Evolutionary conservation across 1,140 invertebrate genomes (phyloP).

Genomic region (Heliconius congener): DNA sequence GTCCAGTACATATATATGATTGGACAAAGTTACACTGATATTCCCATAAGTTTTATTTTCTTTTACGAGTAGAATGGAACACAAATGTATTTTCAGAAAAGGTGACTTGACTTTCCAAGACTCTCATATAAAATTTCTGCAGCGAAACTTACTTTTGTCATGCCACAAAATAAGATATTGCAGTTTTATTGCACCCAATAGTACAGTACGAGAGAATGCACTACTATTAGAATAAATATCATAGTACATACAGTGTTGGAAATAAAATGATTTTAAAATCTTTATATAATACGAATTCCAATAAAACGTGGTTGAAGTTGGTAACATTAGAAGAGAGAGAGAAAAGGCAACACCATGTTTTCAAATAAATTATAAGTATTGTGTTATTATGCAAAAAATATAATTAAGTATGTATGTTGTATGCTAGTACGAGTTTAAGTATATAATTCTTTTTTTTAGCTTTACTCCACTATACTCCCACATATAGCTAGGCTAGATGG

Average conservation of each 20-base stretch:
- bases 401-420: no score
- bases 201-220: conserved; percentile 16
- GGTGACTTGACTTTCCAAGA: conserved; percentile 4
- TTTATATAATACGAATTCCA: background rate
- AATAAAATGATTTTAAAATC: background rate
- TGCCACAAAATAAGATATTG: conserved; percentile 26
- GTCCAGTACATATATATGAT: background rate
- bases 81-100: background rate
- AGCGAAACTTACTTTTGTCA: conserved; percentile 6
- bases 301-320: background rate
- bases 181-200: conserved; percentile 27
- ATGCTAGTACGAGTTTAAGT: no score
- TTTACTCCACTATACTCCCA: no score
- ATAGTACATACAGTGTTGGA: background rate
- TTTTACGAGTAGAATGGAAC: background rate
- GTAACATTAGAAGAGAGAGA: background rate
- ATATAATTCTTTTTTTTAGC: no score
- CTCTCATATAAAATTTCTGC: conserved; percentile 1
- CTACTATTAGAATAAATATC: conserved; percentile 2
- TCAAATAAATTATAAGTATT: background rate
- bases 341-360: background rate
- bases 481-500: no score
- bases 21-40: background rate
- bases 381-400: no score
- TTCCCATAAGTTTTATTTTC: background rate